Evolutionary conservation across 1,140 invertebrate species (phyloP).

Genomic region (Pogonognathellus flavescens): DNA sequence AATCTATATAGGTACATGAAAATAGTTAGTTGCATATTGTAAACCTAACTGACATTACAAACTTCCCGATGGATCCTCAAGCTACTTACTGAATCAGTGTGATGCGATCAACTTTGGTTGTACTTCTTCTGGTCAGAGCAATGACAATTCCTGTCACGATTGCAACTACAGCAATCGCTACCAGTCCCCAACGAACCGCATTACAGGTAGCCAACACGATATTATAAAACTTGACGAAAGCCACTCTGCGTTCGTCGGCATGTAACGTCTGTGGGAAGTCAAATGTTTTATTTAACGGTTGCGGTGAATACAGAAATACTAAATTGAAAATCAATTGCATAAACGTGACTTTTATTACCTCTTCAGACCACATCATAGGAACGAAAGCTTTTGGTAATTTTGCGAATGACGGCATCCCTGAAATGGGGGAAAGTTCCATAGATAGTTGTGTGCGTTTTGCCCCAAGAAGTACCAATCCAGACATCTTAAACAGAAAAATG

Average conservation of each 20-base stretch:
- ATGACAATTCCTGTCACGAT: constrained; percentile 60
- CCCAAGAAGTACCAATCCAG: constrained; percentile 61
- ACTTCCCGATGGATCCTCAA: too few species aligned
- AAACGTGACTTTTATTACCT: too few species aligned
- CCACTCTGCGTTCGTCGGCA: constrained; percentile 45
- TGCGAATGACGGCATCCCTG: constrained; percentile 56
- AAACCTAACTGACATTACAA: too few species aligned
- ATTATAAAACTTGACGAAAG: constrained; percentile 51
- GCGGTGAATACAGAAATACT: neutral
- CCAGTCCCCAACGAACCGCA: constrained; percentile 56
- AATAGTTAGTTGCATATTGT: too few species aligned
- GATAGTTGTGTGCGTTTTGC: constrained; percentile 60
- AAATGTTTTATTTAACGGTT: constrained; percentile 2
- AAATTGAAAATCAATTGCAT: too few species aligned
- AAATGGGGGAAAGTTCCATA: constrained; percentile 56
- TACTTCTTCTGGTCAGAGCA: constrained; percentile 55
- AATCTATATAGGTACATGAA: too few species aligned
- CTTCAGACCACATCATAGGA: constrained; percentile 61
- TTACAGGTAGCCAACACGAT: constrained; percentile 53
- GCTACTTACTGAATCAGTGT: constrained; percentile 61
- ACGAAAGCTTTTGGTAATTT: constrained; percentile 53
- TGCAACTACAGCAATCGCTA: constrained; percentile 38
- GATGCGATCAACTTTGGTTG: constrained; percentile 60
- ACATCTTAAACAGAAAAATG: constrained; percentile 51
- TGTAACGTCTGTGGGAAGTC: constrained; percentile 29